Conservation (phyloP, 2,888 invertebrate genomes). For the Aphidoletes aphidimyza region DNA sequence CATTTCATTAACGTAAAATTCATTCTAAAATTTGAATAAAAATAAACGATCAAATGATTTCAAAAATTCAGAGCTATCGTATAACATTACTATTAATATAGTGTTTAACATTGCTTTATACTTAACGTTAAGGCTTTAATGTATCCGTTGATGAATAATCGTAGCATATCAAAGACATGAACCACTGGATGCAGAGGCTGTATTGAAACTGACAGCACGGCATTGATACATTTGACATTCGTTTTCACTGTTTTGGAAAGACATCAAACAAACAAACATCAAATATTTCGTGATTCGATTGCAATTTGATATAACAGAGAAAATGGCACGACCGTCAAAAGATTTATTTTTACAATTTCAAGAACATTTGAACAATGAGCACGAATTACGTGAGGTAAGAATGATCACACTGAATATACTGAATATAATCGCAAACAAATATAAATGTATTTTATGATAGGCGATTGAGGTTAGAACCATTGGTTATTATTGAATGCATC, state of each 20-base stretch:
- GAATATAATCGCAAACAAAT: background rate
- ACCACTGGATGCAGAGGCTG: background rate
- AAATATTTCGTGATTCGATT: background rate
- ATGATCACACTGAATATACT: background rate
- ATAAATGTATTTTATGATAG: background rate
- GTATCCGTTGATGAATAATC: too few species aligned
- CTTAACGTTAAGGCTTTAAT: too few species aligned
- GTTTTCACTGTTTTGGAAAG: background rate
- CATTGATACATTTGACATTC: too few species aligned
- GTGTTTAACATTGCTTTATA: too few species aligned
- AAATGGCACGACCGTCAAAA: conserved; percentile 58
- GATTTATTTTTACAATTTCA: conserved; percentile 81
- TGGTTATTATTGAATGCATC: background rate
- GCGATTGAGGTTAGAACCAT: background rate
- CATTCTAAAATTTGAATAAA: too few species aligned
- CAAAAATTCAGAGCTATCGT: too few species aligned
- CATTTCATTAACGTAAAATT: too few species aligned
- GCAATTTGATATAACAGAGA: background rate
- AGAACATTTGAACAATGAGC: conserved; percentile 79
- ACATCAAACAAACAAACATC: background rate
- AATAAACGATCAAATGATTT: too few species aligned
- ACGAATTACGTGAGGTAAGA: conserved; percentile 81
- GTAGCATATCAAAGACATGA: background rate
- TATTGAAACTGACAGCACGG: background rate
- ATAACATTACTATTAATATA: too few species aligned